Base-by-base conservation (phyloP, 2,888 invertebrate genomes). In the Meliscaeva auricollis region DNA sequence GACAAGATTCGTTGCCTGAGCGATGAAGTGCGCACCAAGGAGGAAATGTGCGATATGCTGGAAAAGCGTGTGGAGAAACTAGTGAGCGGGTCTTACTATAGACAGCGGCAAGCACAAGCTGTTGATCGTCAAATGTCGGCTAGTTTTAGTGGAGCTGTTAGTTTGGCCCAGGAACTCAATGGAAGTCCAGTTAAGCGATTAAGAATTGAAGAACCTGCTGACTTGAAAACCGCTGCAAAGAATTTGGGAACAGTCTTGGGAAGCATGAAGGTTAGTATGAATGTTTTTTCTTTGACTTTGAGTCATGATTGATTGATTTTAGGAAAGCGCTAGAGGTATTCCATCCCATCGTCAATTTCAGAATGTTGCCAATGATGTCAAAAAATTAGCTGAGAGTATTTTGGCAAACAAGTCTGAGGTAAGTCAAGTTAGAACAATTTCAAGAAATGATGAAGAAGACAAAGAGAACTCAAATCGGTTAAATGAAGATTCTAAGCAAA, bases 1-100 rank as follows among this genome's bases (percentile, higher is more conserved):
- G 94, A 94, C 84, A 94, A 93, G 87, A 92, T 94, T 17, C 93
- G 94, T 75, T 93, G 93, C 3, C 90, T 95, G 44, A 93, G 93
- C 87, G 94, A 94, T 89, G 95, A 95, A 88, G 90, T 95, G 17
- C 89, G 90, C 56, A 90, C 89, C 52, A 92, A 91, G 87, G 92
- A 92, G 60, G 92, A 92, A 75, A 89, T 89, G 56, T 89, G 89
- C 66, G 88, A 88, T 84, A 73, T 88, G 5, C 72, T 90, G 76
- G 91, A 91, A 56, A 90, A 90, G 66, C 85, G 89, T 13, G 88
- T 90, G 8, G 89, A 89, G 52, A 89, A 89, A 11, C 89, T 90
- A 1, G 88, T 90, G 20, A 48, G 52, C 8, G 35, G 73, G 4
- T 73, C 84, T 1, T 79, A 72, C 56, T 58, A 38, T n/a, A 54